Base-by-base conservation (phyloP, 1,140 invertebrate species). In the Bradysia coprophila region DNA sequence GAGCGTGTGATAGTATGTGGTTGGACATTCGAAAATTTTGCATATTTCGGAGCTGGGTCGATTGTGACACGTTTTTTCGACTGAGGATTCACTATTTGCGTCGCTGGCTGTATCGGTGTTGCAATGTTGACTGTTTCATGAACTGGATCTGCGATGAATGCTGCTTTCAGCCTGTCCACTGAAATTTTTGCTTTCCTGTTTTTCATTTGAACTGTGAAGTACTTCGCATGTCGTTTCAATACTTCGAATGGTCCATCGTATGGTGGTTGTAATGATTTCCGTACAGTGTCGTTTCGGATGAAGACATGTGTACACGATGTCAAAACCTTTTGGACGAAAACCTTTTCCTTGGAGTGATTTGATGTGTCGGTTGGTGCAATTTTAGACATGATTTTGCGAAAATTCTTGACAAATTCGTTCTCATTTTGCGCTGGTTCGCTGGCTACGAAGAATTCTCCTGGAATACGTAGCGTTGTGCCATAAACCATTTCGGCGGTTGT, bases 161-260 rank as follows among this genome's bases (percentile, higher is more conserved):
- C 61, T 23, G 61, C 57, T 46, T 63, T 62, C 3, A 63, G 40
- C n/a, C 61, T 47, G 45, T 63, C 56, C 13, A 63, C 46, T 10
- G 53, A 45, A 20, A 62, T 48, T 1, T 47, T 57, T 1, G 41
- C 40, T 3, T 45, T 41, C 46, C 49, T 53, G 2, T 48, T 54
- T 20, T 48, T 47, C 2, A 53, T 46, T 1, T 51, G 43, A 4
- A 61, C 40, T 21, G 42, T 50, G 42, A 54, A 60, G 33, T 42
- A 49, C 45, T 61, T 61, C 4, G 44, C 37, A 1, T 45, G 23
- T 6, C 52, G 49, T n/a, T 45, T 20, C 2, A 58, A 21, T 5
- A 63, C 56, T 37, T 47, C 38, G 43, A 48, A 63, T 1, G 59
- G 59, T 32, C 64, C 60, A 5, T 49, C 48, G 41, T 64, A 64